Evolutionary conservation across 2,797 vertebrate species (phyloP).

Genomic region (Tangara arthus): DNA sequence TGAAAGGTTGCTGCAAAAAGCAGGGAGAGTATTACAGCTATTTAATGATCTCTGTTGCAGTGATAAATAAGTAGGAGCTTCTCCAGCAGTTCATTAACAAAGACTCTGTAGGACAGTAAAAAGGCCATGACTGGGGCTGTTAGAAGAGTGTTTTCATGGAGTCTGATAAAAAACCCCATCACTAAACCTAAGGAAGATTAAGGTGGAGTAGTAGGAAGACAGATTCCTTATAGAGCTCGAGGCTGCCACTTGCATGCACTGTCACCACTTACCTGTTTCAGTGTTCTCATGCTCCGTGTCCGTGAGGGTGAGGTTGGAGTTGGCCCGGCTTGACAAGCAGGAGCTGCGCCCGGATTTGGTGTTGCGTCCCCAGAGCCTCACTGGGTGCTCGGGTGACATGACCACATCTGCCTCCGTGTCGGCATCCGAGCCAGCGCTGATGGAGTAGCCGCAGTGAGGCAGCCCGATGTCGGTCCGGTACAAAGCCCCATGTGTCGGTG

Average conservation of each 20-base stretch:
- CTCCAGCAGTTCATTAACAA: constrained; percentile 35
- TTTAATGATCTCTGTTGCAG: background rate
- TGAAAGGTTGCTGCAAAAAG: constrained; percentile 13
- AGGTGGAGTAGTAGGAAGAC: background rate
- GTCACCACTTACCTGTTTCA: constrained; percentile 84
- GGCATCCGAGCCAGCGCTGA: constrained; percentile 88
- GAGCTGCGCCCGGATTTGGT: constrained; percentile 95
- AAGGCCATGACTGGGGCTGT: background rate
- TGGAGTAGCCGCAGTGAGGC: constrained; percentile 90
- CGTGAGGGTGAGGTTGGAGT: constrained; percentile 96
- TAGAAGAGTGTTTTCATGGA: constrained; percentile 2
- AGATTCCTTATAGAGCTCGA: background rate
- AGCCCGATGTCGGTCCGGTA: constrained; percentile 89
- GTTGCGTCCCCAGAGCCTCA: constrained; percentile 91
- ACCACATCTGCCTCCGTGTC: constrained; percentile 92
- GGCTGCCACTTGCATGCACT: fast-evolving
- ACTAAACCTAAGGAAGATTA: background rate
- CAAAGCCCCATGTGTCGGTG: constrained; percentile 84
- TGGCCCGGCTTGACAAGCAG: constrained; percentile 95
- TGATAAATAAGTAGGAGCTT: constrained; percentile 28
- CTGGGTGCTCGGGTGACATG: constrained; percentile 90
- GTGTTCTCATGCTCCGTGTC: constrained; percentile 98
- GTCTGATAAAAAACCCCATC: background rate
- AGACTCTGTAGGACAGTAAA: constrained; percentile 25
- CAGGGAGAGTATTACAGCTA: background rate